A percentile compares a stretch with the other conserved stretches of the same genome.
phyloP scores from a whole-genome alignment of 2,888 invertebrate species.

The Strigamia maritima region DNA sequence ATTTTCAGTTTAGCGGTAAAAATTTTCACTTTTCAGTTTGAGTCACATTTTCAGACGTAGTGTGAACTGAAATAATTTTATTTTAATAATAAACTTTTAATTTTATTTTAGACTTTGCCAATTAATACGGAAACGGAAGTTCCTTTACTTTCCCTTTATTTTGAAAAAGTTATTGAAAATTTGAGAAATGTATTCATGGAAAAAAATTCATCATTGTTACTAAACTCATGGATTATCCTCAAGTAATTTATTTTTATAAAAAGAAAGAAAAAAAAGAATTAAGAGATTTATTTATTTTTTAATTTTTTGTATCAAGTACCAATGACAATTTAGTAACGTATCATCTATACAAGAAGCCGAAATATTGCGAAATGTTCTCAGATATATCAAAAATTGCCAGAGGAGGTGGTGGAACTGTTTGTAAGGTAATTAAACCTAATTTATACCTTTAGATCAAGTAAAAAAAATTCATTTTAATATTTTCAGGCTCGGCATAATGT shows the following conservation, averaged over 20 bases:
- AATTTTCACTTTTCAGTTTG: too few relatives aligned
- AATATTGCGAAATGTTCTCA: background rate
- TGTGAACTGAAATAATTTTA: too few relatives aligned
- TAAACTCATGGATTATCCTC: background rate
- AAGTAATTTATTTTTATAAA: background rate
- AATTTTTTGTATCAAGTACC: background rate
- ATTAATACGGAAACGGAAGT: too few relatives aligned
- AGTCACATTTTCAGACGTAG: too few relatives aligned
- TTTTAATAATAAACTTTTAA: too few relatives aligned
- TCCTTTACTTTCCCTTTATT: background rate
- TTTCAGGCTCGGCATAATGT: background rate
- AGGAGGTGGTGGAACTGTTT: conserved; percentile 17
- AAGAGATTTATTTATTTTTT: background rate
- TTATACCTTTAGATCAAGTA: too few relatives aligned
- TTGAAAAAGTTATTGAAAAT: background rate
- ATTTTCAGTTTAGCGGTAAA: too few relatives aligned
- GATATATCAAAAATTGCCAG: background rate
- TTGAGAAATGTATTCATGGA: background rate
- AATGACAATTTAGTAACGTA: background rate
- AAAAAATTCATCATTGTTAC: background rate
- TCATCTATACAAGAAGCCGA: background rate
- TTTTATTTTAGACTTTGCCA: too few relatives aligned
- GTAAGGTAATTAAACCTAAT: background rate
- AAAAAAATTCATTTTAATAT: too few relatives aligned
- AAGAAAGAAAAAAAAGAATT: background rate